Evolutionary conservation across 2,113 vertebrate genomes (phyloP).

Genomic region (Leptosomus discolor): DNA sequence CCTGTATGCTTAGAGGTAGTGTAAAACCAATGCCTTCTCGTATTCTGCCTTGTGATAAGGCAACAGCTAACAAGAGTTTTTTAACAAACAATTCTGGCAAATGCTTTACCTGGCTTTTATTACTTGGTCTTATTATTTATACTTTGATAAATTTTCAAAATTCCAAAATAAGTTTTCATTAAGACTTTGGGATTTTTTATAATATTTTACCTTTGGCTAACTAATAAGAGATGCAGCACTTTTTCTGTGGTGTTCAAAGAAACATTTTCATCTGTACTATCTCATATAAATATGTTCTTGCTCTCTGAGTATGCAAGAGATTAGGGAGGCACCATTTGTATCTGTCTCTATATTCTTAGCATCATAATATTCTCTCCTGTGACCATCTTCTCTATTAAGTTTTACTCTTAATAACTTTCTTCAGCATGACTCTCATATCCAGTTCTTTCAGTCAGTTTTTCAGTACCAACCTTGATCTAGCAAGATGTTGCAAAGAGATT

Average conservation of each 20-base stretch:
- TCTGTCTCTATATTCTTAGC: neutral
- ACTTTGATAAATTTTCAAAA: neutral
- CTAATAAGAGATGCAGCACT: neutral
- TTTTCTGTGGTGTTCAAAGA: neutral
- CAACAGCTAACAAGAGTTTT: neutral
- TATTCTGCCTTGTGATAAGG: neutral
- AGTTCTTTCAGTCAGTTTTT: neutral
- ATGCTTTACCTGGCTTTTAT: neutral
- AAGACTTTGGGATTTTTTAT: neutral
- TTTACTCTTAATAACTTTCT: slow-evolving; percentile 2
- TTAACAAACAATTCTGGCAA: neutral
- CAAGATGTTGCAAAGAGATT: neutral
- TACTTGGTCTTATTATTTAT: neutral
- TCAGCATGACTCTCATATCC: neutral
- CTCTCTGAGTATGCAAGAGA: neutral
- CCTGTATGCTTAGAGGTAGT: neutral
- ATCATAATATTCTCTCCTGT: neutral
- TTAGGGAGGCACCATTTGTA: neutral
- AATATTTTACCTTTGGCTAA: neutral
- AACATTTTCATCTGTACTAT: neutral
- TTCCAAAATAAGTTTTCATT: neutral
- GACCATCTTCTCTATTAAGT: neutral
- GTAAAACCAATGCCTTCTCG: neutral
- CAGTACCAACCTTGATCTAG: neutral
- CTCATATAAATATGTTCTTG: neutral